Conservation (phyloP, 2,113 vertebrate genomes). For the Oreochromis tanganicae region DNA sequence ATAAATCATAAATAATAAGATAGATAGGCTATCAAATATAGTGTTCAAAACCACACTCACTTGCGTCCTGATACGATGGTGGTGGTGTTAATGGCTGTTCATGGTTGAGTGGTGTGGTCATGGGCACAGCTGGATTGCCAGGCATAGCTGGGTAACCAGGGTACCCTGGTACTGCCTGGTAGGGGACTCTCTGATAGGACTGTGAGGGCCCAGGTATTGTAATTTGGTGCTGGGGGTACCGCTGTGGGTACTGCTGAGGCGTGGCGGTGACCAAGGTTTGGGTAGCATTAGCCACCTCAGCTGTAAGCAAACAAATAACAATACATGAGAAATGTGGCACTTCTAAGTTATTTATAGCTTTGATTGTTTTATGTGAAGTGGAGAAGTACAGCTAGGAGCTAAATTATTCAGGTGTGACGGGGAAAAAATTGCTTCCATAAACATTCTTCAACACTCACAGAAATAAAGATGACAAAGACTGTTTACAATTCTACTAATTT, state of each 20-base stretch:
- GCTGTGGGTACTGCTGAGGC: constrained; percentile 67
- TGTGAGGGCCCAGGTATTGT: constrained; percentile 25
- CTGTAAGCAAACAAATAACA: constrained; percentile 54
- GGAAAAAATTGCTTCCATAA: background rate
- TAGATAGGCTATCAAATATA: background rate
- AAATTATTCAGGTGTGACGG: background rate
- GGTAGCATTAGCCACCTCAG: constrained; percentile 74
- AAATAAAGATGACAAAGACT: background rate
- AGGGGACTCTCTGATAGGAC: constrained; percentile 72
- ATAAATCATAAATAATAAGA: background rate
- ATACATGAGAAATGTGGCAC: background rate
- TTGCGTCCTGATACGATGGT: constrained; percentile 83
- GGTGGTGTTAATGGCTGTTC: constrained; percentile 68
- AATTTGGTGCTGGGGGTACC: constrained; percentile 73
- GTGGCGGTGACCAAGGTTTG: constrained; percentile 74
- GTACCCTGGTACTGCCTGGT: constrained; percentile 77
- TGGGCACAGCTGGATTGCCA: background rate
- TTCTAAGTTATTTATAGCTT: background rate
- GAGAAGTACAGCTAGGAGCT: background rate
- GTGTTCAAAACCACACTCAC: constrained; percentile 47
- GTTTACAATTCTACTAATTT: background rate
- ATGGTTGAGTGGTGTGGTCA: constrained; percentile 54
- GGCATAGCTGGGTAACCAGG: constrained; percentile 33
- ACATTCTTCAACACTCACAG: background rate
- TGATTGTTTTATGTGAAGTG: background rate